phyloP scores from a whole-genome alignment of 1,140 invertebrate species.

The Macrostomum lignano region DNA sequence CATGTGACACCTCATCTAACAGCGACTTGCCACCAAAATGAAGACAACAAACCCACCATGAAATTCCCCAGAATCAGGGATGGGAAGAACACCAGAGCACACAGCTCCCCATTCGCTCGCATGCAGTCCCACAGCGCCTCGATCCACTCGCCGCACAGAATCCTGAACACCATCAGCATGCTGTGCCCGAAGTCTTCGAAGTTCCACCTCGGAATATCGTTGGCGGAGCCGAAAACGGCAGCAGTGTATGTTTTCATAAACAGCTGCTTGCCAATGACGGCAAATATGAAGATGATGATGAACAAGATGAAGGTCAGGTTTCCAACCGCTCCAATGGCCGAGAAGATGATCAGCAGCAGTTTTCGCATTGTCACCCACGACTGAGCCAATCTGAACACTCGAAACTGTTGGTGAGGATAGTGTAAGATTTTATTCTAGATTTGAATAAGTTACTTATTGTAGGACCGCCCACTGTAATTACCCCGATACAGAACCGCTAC shows the following conservation, averaged over 20 bases:
- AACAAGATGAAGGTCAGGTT: slow-evolving; percentile 81
- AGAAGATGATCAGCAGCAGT: slow-evolving; percentile 86
- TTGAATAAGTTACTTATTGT: too few relatives aligned
- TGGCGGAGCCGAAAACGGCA: slow-evolving; percentile 13
- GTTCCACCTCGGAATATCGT: slow-evolving; percentile 43
- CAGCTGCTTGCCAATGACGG: slow-evolving; percentile 86
- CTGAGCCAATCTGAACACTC: slow-evolving; percentile 93
- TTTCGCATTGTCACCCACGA: slow-evolving; percentile 91
- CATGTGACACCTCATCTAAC: too few relatives aligned
- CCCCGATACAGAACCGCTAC: too few relatives aligned
- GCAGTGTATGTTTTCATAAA: slow-evolving; percentile 60
- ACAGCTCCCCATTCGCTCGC: slow-evolving; percentile 53
- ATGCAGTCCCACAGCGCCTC: slow-evolving; percentile 95
- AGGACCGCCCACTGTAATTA: too few relatives aligned
- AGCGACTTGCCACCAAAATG: too few relatives aligned
- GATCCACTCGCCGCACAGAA: slow-evolving; percentile 92
- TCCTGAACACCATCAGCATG: slow-evolving; percentile 88
- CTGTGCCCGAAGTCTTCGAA: slow-evolving; percentile 89
- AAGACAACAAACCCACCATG: slow-evolving; percentile 60
- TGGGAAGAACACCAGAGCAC: slow-evolving; percentile 79
- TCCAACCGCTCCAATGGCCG: slow-evolving; percentile 78
- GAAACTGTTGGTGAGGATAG: slow-evolving; percentile 35
- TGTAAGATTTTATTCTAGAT: too few relatives aligned
- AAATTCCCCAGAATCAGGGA: slow-evolving; percentile 88
- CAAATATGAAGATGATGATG: slow-evolving; percentile 94